These are phyloP conservation scores for Isichthys henryi DNA, from an alignment of 2,113 vertebrate species.

Conservation along the genomic window DNA sequence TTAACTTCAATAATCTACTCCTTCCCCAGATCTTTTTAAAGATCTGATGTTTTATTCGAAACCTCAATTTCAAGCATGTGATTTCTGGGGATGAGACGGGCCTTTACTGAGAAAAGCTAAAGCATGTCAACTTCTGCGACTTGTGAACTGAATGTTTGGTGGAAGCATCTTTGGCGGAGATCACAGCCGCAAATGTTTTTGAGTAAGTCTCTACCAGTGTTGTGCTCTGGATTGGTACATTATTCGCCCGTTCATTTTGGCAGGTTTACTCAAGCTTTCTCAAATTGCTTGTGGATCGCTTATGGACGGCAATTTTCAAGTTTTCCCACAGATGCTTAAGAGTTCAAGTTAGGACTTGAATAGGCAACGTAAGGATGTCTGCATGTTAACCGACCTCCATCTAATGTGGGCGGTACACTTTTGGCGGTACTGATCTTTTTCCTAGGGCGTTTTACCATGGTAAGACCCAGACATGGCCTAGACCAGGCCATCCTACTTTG, in stretches of 20 bases:
- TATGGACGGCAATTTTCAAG: not conserved
- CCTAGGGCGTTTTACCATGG: not conserved
- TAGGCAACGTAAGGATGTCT: not conserved
- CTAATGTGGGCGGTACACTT: not conserved
- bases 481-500: not conserved
- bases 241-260: not conserved
- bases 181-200: not conserved
- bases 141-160: not conserved
- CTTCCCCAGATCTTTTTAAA: not conserved
- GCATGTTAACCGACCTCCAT: not conserved
- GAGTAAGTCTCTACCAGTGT: not conserved
- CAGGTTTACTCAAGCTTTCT: constrained; percentile 1
- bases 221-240: not conserved
- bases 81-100: not conserved
- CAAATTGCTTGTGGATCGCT: not conserved
- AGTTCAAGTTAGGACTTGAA: not conserved
- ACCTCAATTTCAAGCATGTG: not conserved
- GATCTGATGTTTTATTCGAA: not conserved
- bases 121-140: not conserved
- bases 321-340: constrained; percentile 2
- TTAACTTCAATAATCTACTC: not conserved
- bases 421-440: not conserved
- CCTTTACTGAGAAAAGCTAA: not conserved
- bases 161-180: not conserved
- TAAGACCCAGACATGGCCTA: not conserved